These are phyloP conservation scores for Enteromius radiatus DNA, from an alignment of 2,797 vertebrate genomes.

Conservation along the genomic window DNA sequence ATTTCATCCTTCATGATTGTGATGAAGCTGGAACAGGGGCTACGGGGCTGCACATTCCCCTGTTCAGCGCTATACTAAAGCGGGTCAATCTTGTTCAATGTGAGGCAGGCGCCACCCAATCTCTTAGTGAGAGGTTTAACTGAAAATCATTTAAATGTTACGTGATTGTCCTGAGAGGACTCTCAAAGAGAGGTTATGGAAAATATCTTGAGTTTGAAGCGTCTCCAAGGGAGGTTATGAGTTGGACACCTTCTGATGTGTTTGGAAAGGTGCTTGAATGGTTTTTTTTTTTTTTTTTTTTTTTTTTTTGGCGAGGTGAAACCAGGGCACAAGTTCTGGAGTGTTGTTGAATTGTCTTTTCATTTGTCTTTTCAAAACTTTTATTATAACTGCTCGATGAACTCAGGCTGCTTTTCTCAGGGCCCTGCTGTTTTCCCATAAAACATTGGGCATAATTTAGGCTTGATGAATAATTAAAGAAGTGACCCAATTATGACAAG, in stretches of 20 bases:
- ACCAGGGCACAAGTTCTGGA: neutral
- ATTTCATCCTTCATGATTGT: constrained; percentile 65
- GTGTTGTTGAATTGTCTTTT: constrained; percentile 2
- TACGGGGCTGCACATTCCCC: constrained; percentile 27
- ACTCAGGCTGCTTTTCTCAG: neutral
- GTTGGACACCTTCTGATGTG: neutral
- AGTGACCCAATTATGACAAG: constrained; percentile 63
- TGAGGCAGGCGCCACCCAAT: constrained; percentile 27
- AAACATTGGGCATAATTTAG: constrained; percentile 36
- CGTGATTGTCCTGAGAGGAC: constrained; percentile 10
- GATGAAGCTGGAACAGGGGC: constrained; percentile 71
- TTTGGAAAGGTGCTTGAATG: neutral
- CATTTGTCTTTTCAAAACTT: neutral
- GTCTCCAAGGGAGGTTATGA: neutral
- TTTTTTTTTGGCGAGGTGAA: neutral
- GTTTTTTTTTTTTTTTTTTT: neutral
- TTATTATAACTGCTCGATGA: constrained; percentile 24
- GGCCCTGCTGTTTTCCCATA: constrained; percentile 20
- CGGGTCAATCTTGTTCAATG: neutral
- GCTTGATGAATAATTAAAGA: constrained; percentile 65
- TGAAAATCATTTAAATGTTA: constrained; percentile 28
- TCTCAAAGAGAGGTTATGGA: constrained; percentile 28
- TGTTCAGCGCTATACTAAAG: constrained; percentile 34
- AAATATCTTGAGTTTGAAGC: constrained; percentile 16
- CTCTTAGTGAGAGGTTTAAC: neutral